Evolutionary conservation across 2,113 vertebrate genomes (phyloP), one percentile per base, ranked within the genome.

Genomic region (Atrichornis clamosus): DNA sequence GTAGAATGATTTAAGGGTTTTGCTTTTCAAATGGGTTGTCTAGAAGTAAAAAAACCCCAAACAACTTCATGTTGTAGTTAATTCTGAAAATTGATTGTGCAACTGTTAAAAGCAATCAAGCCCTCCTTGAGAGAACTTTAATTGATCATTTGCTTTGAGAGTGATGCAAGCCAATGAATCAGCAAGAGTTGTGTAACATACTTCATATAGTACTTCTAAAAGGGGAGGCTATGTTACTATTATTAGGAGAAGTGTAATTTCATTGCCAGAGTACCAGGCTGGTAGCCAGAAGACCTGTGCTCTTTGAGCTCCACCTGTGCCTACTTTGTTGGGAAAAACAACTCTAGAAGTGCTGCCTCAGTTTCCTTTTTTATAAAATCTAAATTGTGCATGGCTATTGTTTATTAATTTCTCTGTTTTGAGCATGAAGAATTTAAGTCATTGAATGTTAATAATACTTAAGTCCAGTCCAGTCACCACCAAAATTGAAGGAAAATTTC

Each of bases 151-250:
- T 94, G 62, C 84, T 96, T 87, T 83, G 73, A 85, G 74, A 55
- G 55, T 96, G 87, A 93, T 95, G 87, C 87, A 94, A 95, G 46
- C 70, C 50, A 77, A 42, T 89, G 70, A 96, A 95, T 93, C 93
- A 95, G 74, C 2, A 0, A 79, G 70, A 85, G 46, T 94, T 96
- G 87, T 88, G 75, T 85, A 90, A 80, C 39, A 6, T 75, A 35
- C 70, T 94, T 93, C 84, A 76, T 94, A 90, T 42, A 93, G 58
- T 73, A 62, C 46, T 96, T 89, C 87, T 94, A 93, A 95, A 96
- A 95, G 63, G 35, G 47, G 77, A 91, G 37, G 32, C 67, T 58
- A 32, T 58, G 50, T 87, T 93, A 82, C 93, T 96, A 83, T 95
- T 95, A 65, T 91, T 96, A 94, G 81, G 59, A 87, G 78, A 89